Conservation (phyloP, 2,888 invertebrate genomes). For the Machimus atricapillus region DNA sequence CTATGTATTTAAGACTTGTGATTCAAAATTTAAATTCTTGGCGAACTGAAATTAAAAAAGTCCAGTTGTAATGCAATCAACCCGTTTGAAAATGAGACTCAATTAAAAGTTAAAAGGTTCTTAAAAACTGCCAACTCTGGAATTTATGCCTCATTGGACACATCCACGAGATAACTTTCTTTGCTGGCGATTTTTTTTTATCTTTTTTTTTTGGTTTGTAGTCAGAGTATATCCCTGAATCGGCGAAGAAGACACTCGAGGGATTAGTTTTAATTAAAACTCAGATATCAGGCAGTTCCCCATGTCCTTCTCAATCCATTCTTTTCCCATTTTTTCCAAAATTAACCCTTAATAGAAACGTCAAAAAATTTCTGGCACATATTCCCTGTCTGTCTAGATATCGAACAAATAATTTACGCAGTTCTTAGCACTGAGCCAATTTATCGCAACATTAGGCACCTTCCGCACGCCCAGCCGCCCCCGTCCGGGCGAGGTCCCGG, state of each 20-base stretch:
- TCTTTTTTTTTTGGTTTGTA: not conserved
- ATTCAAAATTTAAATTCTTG: too few species aligned
- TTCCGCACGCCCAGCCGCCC: not conserved
- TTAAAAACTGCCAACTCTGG: not conserved
- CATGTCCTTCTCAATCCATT: not conserved
- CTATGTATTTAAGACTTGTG: too few species aligned
- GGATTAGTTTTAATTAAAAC: not conserved
- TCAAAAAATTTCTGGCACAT: not conserved
- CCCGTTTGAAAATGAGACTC: not conserved
- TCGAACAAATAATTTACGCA: constrained; percentile 40
- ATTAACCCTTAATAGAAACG: constrained; percentile 15
- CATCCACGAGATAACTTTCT: not conserved
- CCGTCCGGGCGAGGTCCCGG: not conserved
- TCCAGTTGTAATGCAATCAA: too few species aligned
- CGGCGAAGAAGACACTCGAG: not conserved
- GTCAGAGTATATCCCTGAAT: not conserved
- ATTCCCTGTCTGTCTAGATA: constrained; percentile 7
- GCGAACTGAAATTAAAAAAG: too few species aligned
- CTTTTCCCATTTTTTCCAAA: not conserved
- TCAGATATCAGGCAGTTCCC: not conserved
- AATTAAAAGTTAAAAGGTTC: not conserved
- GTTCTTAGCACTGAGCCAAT: constrained; percentile 35
- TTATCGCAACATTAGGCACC: constrained; percentile 40
- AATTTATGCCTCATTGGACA: not conserved
- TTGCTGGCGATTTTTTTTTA: not conserved